Percentiles rank a stretch among this genome's conserved stretches.
phyloP scores from a whole-genome alignment of 2,113 vertebrate species.

The Peromyscus californicus region DNA sequence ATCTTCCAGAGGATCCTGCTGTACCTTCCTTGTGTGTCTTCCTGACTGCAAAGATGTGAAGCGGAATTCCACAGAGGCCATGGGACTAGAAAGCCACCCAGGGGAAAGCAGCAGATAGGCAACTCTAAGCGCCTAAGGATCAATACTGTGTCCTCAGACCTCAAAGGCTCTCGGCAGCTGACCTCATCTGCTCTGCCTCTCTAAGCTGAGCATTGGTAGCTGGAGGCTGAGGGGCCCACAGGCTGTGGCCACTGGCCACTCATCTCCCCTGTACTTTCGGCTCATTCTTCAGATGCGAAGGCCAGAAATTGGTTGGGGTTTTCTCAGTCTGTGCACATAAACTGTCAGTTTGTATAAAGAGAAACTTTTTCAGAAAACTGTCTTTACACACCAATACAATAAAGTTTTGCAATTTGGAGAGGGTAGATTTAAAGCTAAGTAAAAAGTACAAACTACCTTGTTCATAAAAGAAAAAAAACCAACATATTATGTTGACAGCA shows the following conservation, averaged over 20 bases:
- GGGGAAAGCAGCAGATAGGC: not conserved
- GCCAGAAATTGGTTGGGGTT: not conserved
- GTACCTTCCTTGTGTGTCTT: not conserved
- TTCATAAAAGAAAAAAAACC: not conserved
- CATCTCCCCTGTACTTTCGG: not conserved
- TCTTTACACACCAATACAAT: not conserved
- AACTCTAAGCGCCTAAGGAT: conserved; percentile 30
- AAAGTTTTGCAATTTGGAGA: not conserved
- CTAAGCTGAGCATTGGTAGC: not conserved
- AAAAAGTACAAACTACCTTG: not conserved
- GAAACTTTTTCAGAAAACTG: conserved; percentile 28
- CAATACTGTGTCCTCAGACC: not conserved
- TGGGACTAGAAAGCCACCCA: not conserved
- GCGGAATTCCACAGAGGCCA: not conserved
- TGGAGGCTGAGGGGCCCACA: not conserved
- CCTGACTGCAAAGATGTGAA: not conserved
- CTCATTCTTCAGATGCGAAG: not conserved
- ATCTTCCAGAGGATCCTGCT: not conserved
- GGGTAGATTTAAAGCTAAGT: conserved; percentile 42
- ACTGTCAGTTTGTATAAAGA: not conserved
- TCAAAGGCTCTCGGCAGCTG: not conserved
- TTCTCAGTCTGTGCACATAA: not conserved
- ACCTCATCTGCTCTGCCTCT: not conserved
- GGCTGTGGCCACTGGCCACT: not conserved
- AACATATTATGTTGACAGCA: not conserved